Percentiles rank a stretch among this genome's conserved stretches.
Evolutionary conservation across 2,797 vertebrate species (phyloP).

Genomic region (Urosaurus nigricauda): DNA sequence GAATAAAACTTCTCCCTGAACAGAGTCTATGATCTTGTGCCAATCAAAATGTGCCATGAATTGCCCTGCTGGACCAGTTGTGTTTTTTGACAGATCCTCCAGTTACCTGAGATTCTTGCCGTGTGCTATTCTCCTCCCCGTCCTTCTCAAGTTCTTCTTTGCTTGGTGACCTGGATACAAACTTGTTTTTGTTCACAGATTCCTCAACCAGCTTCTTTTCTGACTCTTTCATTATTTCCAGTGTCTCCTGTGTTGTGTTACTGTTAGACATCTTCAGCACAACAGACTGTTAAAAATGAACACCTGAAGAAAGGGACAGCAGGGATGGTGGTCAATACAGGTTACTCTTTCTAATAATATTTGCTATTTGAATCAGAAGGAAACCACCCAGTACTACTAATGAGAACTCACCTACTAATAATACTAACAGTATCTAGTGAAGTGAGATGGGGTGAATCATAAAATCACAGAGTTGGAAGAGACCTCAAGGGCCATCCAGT

Average conservation of each 20-base stretch:
- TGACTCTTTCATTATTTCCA: conserved; percentile 96
- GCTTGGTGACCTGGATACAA: conserved; percentile 86
- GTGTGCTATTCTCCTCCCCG: conserved; percentile 83
- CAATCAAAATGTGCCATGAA: not conserved
- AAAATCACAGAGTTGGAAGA: no score
- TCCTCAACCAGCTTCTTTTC: conserved; percentile 91
- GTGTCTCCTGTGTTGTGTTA: conserved; percentile 84
- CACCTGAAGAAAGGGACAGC: conserved; percentile 69
- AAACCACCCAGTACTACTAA: no score
- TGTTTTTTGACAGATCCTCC: not conserved
- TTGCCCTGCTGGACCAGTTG: no score
- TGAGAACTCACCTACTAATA: not conserved
- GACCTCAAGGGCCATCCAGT: no score
- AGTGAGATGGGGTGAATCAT: not conserved
- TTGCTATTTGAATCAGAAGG: no score
- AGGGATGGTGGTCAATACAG: not conserved
- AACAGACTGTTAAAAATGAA: conserved; percentile 58
- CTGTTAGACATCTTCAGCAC: conserved; percentile 93
- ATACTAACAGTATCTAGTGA: no score
- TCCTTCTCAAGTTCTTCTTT: conserved; percentile 92
- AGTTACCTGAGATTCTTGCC: conserved; percentile 91
- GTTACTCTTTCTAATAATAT: not conserved
- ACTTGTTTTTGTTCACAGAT: conserved; percentile 89
- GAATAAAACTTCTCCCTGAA: not conserved
- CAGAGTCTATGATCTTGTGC: conserved; percentile 3